phyloP scores from a whole-genome alignment of 1,140 invertebrate species.

The Caligus rogercresseyi region DNA sequence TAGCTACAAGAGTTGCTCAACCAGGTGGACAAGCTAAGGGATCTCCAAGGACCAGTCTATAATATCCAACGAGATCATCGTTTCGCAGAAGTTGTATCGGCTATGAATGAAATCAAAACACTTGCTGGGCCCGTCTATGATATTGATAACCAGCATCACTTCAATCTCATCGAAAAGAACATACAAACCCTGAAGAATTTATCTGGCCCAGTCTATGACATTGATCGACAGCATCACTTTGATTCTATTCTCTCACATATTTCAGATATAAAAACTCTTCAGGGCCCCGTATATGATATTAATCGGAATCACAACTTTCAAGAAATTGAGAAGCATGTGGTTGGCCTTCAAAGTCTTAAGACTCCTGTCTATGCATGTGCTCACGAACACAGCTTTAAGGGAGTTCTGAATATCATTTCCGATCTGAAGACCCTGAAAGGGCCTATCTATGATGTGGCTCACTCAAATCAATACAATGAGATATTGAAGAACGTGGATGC shows the following conservation, averaged over 20 bases:
- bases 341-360: slow-evolving; percentile 5
- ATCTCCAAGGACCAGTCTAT: slow-evolving; percentile 16
- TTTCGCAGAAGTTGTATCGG: neutral
- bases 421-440: neutral
- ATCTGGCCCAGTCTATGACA: slow-evolving; percentile 12
- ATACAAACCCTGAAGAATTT: slow-evolving; percentile 12
- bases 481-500: neutral
- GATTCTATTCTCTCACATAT: neutral
- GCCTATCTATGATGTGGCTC: slow-evolving; percentile 2
- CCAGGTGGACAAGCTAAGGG: neutral
- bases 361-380: slow-evolving; percentile 8
- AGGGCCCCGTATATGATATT: slow-evolving; percentile 18
- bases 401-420: neutral
- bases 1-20: neutral
- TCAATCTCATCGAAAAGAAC: slow-evolving; percentile 12
- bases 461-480: slow-evolving; percentile 4
- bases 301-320: slow-evolving; percentile 14
- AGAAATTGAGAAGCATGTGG: slow-evolving; percentile 12
- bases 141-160: slow-evolving; percentile 8
- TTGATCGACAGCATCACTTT: slow-evolving; percentile 4
- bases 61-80: slow-evolving; percentile 1
- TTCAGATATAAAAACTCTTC: slow-evolving; percentile 7
- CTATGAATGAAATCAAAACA: neutral
- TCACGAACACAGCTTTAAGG: slow-evolving; percentile 3
- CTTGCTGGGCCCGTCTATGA: slow-evolving; percentile 12